Evolutionary conservation across 1,140 invertebrate species (phyloP), one percentile per base, ranked within the genome.

Genomic region (Dreissena polymorpha): DNA sequence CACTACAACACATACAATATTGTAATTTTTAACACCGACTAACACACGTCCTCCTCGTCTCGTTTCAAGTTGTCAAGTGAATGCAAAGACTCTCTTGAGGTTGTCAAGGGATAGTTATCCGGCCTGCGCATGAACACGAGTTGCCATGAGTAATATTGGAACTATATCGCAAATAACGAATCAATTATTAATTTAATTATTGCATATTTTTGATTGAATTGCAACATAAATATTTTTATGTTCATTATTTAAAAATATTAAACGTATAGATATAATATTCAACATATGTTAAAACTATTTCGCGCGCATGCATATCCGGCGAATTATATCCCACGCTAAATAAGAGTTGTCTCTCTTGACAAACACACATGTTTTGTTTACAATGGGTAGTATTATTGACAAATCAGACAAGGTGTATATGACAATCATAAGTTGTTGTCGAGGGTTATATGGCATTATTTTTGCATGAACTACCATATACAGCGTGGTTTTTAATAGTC

Each of bases 61-160:
- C 84, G 77, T 82, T 78, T 85, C 83, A 74, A 90, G 91, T 91
- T 85, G 90, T 90, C 88, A 91, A 91, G 90, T 91, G 91, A 91
- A 86, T 85, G 49, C 83, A 79, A 51, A 74, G 69, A 81, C 87
- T 86, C 77, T 86, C 85, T 87, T 87, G 85, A 73, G 72, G 78
- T 91, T 91, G 85, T 88, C 85, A 87, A 91, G 80, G 91, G 88
- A 86, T 81, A 89, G 87, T 86, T 77, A 85, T 78, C 81, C 82
- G 79, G 83, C 67, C 75, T 55, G 90, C 90, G 89, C 84, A 88
- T 63, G 84, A 64, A 88, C 88, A 86, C 84, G 53, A 83, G 90
- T 91, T 92, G 88, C 90, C 85, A 91, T 73, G 90, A 77, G 75
- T 50, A 64, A 82, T 68, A 0, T 10, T 0, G 10, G 70, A 50